Base-by-base conservation (phyloP, 2,797 vertebrate genomes). In the Loris lydekkerianus region DNA sequence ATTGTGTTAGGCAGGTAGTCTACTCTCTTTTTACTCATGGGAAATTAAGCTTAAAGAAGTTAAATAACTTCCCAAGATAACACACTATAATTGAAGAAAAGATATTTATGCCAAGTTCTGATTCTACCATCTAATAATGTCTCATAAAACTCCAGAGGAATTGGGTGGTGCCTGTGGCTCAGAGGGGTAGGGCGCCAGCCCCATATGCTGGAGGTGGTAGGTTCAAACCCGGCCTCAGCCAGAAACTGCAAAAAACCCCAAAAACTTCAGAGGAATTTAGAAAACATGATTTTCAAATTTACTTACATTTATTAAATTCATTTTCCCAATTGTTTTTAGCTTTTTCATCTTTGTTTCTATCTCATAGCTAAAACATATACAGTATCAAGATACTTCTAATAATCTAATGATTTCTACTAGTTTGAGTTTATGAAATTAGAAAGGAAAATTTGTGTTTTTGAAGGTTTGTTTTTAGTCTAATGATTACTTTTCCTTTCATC, bases 31-130 rank as follows among this genome's bases (percentile, higher is more conserved):
- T 76, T 58, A 56, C 31, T 84, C 29, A 73, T 77, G 11, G n/a
- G 75, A 93, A 76, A 73, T 58, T 46, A 94, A 82, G 10, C n/a
- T 86, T 34, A 63, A 86, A 34, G 72, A 76, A 72, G 40, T 82
- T 78, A 43, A 72, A 69, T 83, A 60, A 76, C 65, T 34, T 37
- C 63, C 3, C 25, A 80, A 10, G 17, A 27, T 75, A 90, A 65
- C 46, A 73, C 4, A 70, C 21, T 85, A 29, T 65, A 58, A 91
- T 23, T 69, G 15, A 83, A 82, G 27, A 67, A 61, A 13, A 61
- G 23, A 34, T 61, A 15, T 25, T 53, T 90, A 73, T 27, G 18
- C 72, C 21, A 9, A 49, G 43, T 73, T 80, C 25, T 89, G 21
- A 84, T 25, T 93, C 6, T 1, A 77, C 31, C 17, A 72, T 72